Evolutionary conservation across 2,888 invertebrate species (phyloP), one percentile per base, ranked within the genome.

Genomic region (Auanema freiburgensis): DNA sequence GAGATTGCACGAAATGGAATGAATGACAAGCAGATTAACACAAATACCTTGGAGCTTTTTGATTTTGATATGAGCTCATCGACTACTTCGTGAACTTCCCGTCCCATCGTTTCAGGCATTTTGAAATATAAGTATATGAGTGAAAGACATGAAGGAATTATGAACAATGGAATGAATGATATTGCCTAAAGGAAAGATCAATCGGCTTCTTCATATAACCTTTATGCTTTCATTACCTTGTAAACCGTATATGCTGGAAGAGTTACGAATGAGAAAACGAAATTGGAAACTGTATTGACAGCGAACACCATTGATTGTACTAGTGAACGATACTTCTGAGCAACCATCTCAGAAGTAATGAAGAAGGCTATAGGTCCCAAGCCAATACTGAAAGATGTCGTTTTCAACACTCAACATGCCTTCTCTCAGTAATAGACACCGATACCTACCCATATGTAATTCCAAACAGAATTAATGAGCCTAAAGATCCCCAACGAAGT

Each of bases 281-380:
- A 77, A 53, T 65, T 77, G 59, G 58, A 59, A 18, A 67, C 58
- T 40, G 74, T 74, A 61, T 77, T 74, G 16, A 72, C 54, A 18
- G 59, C 72, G 56, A 74, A 77, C 10, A 55, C 76, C 55, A 76
- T 76, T 1, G 76, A 76, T 57, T 78, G 78, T 33, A 77, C 73
- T 42, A 76, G 61, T 14, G 77, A 73, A 8, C 77, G 72, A 51
- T 65, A 77, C n/a, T 66, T 57, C 56, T 76, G 77, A 6, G 78
- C 72, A 10, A 66, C 69, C 11, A 76, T 59, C 33, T 76, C 77
- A 16, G 66, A 63, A 12, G 76, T 72, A 40, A 76, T 76, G 69
- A 78, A 76, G 63, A 72, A 74, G 23, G 78, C 75, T 43, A 76
- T 76, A 1, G 76, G 76, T 0, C 76, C 76, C 11, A 76, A 62